Conservation (phyloP, 2,888 invertebrate species). For the Epinotia brunnichana region DNA sequence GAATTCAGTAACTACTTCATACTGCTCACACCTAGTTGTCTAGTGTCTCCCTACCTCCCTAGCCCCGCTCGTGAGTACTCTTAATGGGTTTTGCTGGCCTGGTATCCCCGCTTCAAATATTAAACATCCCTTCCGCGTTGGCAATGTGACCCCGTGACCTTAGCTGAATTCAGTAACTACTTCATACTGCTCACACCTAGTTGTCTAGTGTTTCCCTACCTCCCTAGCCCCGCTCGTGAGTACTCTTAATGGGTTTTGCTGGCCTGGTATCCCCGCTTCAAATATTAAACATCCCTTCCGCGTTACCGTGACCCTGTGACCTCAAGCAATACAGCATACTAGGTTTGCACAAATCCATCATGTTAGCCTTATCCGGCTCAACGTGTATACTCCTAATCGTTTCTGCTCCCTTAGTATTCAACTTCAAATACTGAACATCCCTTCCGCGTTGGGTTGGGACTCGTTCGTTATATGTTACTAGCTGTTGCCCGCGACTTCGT, state of each 20-base stretch:
- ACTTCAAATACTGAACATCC: background rate
- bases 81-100: background rate
- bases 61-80: background rate
- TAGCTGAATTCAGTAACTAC: no score
- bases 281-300: background rate
- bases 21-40: no score
- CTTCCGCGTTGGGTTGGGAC: slow-evolving; percentile 18
- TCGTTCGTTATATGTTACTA: no score
- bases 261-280: background rate
- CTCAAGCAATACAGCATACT: background rate
- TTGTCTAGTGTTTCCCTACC: no score
- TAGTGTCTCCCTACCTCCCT: no score
- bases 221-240: background rate
- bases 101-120: background rate
- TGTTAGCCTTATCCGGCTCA: no score
- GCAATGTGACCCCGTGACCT: background rate
- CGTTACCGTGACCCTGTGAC: background rate
- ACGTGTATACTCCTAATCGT: no score
- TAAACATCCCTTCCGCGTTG: background rate
- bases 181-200: no score
- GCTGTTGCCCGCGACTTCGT: no score
- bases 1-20: no score
- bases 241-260: background rate
- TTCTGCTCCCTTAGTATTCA: no score
- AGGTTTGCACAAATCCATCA: no score